These are phyloP conservation scores for Drosophila lini DNA, from an alignment of 1,140 invertebrate genomes.

Conservation along the genomic window DNA sequence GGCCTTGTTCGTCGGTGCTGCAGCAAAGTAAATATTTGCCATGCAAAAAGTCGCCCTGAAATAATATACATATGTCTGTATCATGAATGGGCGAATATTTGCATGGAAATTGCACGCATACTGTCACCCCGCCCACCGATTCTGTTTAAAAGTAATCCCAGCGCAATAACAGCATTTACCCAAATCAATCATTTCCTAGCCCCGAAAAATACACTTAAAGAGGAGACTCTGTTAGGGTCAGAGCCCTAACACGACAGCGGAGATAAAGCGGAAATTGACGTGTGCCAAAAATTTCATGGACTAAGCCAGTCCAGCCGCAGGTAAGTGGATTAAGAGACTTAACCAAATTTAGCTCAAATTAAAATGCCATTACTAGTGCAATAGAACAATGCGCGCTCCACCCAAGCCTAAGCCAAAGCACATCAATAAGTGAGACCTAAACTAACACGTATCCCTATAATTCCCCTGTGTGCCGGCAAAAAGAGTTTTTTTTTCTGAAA, in stretches of 20 bases:
- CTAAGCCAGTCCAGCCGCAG: constrained; percentile 4
- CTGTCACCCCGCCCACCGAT: not conserved
- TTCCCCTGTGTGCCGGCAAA: constrained; percentile 9
- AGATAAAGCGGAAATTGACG: constrained; percentile 11
- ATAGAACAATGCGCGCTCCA: not conserved
- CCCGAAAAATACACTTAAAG: constrained; percentile 15
- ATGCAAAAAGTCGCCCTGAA: constrained; percentile 9
- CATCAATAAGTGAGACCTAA: constrained; percentile 20
- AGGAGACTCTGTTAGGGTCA: not conserved
- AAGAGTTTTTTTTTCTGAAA: constrained; percentile 33
- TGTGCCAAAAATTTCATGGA: constrained; percentile 33
- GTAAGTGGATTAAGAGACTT: constrained; percentile 56
- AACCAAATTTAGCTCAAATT: constrained; percentile 50
- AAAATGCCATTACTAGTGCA: constrained; percentile 55
- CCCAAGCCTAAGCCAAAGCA: not conserved
- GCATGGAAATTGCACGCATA: constrained; percentile 8
- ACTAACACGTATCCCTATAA: constrained; percentile 51
- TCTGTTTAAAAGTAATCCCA: constrained; percentile 4
- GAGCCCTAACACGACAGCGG: too few species aligned
- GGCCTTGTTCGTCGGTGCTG: constrained; percentile 2
- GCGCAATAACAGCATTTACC: not conserved
- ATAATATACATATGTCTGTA: constrained; percentile 37
- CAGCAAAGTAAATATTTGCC: constrained; percentile 53
- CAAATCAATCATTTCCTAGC: constrained; percentile 39
- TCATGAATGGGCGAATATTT: constrained; percentile 53